Evolutionary conservation across 1,140 invertebrate species (phyloP).

Genomic region (Planococcus citri): DNA sequence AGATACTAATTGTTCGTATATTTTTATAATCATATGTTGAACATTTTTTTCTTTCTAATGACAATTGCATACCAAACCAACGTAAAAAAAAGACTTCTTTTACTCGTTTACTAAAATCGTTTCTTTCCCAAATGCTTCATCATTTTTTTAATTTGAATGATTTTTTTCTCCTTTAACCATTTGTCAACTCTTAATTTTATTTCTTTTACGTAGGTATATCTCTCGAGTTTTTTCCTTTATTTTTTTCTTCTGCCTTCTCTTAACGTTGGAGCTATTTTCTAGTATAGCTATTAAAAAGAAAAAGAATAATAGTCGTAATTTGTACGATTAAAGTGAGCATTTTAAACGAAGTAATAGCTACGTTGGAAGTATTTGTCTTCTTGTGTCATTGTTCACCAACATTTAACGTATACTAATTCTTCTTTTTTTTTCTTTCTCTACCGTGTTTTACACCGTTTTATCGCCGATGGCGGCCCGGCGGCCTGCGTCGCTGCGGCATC

Average conservation of each 20-base stretch:
- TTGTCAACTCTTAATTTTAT: not conserved
- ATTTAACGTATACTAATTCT: not conserved
- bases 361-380: conserved; percentile 1
- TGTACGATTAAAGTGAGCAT: conserved; percentile 14
- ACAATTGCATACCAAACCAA: not conserved
- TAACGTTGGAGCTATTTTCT: not conserved
- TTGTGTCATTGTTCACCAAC: not conserved
- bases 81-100: not conserved
- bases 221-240: no score
- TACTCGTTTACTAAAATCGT: not conserved
- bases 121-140: not conserved
- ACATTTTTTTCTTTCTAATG: no score
- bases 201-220: no score
- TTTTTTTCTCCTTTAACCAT: not conserved
- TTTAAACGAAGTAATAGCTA: conserved; percentile 5
- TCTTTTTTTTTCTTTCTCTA: conserved; percentile 15
- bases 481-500: not conserved
- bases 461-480: not conserved
- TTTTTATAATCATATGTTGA: no score
- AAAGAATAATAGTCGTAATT: conserved; percentile 13
- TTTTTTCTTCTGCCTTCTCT: not conserved
- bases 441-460: not conserved
- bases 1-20: no score
- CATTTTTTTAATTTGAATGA: not conserved
- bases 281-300: not conserved